Conservation (phyloP, 2,113 vertebrate species). For the Phylloscopus trochiloides region DNA sequence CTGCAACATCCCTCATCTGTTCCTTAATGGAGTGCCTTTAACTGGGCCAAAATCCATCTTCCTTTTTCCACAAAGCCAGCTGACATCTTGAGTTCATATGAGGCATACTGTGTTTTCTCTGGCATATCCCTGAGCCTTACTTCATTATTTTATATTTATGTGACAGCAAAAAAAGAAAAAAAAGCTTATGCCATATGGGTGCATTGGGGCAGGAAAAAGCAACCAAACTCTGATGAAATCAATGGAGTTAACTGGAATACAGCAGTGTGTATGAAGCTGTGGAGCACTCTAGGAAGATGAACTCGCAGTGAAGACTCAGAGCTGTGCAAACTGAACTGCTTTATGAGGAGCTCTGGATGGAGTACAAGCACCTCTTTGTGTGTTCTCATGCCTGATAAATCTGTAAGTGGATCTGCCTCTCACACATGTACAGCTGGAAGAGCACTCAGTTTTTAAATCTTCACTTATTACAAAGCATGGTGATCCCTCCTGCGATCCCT, state of each 20-base stretch:
- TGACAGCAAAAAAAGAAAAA: not conserved
- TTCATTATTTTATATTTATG: not conserved
- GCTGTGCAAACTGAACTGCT: not conserved
- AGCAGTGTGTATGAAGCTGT: not conserved
- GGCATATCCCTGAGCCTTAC: not conserved
- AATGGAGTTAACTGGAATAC: not conserved
- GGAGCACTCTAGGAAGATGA: not conserved
- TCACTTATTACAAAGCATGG: not conserved
- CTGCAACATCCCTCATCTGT: not conserved
- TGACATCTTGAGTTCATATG: constrained; percentile 21
- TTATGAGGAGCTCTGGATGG: not conserved
- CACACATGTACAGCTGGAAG: not conserved
- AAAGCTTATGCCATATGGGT: not conserved
- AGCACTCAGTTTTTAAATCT: not conserved
- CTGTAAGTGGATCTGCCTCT: not conserved
- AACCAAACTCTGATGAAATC: not conserved
- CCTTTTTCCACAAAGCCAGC: not conserved
- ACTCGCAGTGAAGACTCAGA: not conserved
- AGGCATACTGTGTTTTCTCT: not conserved
- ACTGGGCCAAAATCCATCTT: not conserved
- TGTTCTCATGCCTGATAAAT: not conserved
- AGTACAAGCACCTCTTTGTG: not conserved
- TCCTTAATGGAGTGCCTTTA: not conserved
- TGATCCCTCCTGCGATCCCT: not conserved
- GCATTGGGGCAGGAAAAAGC: not conserved